Base-by-base conservation (phyloP, 2,888 invertebrate species). In the Helleia helle region DNA sequence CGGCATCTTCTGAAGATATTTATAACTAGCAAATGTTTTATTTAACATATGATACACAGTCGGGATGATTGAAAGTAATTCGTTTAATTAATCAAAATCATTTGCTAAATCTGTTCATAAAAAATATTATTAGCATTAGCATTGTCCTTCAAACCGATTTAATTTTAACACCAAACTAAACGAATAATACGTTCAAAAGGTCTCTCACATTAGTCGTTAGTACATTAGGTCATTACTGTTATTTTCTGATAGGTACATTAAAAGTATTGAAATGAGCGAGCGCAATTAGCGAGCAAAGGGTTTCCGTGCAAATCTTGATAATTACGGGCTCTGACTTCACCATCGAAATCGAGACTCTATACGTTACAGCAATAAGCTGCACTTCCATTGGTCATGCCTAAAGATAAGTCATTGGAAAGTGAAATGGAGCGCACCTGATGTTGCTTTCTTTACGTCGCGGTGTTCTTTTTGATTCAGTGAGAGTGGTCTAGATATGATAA, bases 391-490 rank as follows among this genome's bases (percentile, higher is more conserved):
- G 47, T 44, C 43, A 45, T 38, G 27, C 36, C 5, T 54, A 56
- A 62, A 68, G 71, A 70, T 74, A 72, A 73, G 71, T 71, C 71
- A 68, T 74, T 77, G 77, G 81, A 83, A 83, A 83, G 83, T 83
- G 79, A 81, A 84, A 80, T 76, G 75, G 80, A 72, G 66, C 80
- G 83, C 83, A 83, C 83, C 81, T 83, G 80, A 71, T 71, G 66
- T 64, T 76, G 79, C 79, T 81, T 80, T 83, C 81, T 81, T 83
- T 74, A 67, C 69, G 65, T 72, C 71, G 66, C 71, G 69, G 58
- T 66, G 70, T 74, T 76, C 79, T 80, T 80, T 81, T 81, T 80
- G 73, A 74, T 67, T 67, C 68, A 83, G 83, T 75, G 83, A 83
- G 83, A 84, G 83, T 83, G 83, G 74, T 81, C 83, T 79, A 80